Conservation (phyloP, 2,888 invertebrate genomes). For the Chaetoderma sp. region DNA sequence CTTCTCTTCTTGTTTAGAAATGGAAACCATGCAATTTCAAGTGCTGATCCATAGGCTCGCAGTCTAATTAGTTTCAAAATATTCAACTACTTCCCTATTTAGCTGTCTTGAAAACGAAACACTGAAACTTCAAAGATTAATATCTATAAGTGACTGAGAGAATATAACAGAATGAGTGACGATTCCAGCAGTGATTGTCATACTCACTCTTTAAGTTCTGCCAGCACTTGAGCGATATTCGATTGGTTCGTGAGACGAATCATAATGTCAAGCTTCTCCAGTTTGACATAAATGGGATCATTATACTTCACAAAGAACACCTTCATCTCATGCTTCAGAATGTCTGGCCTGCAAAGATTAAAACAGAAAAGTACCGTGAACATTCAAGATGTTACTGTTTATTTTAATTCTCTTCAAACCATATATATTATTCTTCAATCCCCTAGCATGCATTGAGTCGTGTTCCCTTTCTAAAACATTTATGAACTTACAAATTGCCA, state of each 20-base stretch:
- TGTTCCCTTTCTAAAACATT: too few species aligned
- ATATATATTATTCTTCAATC: too few species aligned
- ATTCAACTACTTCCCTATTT: too few species aligned
- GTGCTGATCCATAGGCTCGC: not conserved
- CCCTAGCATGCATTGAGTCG: too few species aligned
- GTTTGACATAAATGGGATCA: constrained; percentile 99
- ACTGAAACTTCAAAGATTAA: too few species aligned
- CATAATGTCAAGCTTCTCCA: constrained; percentile 99
- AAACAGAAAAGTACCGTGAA: not conserved
- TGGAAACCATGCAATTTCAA: not conserved
- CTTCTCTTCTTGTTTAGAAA: not conserved
- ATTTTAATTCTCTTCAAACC: not conserved
- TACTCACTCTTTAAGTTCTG: constrained; percentile 89
- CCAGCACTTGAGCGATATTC: constrained; percentile 93
- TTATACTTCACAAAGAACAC: constrained; percentile 99
- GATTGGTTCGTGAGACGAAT: constrained; percentile 97
- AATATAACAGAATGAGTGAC: too few species aligned
- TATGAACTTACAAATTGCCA: too few species aligned
- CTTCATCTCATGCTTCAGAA: constrained; percentile 99
- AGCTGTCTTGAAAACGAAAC: too few species aligned
- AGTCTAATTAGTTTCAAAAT: too few species aligned
- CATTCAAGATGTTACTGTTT: not conserved
- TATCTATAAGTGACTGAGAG: too few species aligned
- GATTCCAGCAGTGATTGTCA: not conserved
- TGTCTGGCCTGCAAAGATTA: constrained; percentile 82